Evolutionary conservation across 2,888 invertebrate species (phyloP).

Genomic region (Lycocerus yunnanus): DNA sequence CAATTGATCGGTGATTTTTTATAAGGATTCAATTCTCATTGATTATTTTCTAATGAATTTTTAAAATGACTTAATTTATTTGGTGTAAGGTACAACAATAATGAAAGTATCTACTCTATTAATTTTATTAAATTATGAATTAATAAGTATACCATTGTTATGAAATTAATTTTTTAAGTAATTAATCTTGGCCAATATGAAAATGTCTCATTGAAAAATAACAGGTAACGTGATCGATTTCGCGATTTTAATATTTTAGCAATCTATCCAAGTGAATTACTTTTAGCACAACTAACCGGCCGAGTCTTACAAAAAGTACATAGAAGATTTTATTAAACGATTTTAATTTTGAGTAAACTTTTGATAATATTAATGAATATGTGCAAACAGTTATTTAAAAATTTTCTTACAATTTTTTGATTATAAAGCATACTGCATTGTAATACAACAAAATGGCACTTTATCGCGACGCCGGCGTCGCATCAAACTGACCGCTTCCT

Average conservation of each 20-base stretch:
- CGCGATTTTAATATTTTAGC: not conserved
- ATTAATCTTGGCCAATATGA: not conserved
- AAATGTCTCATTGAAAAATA: too few species aligned
- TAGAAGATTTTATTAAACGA: not conserved
- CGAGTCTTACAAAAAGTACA: not conserved
- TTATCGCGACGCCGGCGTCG: constrained; percentile 25
- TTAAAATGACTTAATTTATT: not conserved
- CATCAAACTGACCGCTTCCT: constrained; percentile 19
- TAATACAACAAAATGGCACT: constrained; percentile 10
- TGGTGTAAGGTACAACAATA: not conserved
- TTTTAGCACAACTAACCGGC: not conserved
- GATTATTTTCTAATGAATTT: too few species aligned
- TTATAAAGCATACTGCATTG: constrained; percentile 2
- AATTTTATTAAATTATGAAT: not conserved
- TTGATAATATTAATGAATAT: not conserved
- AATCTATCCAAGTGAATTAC: not conserved
- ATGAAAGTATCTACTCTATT: not conserved
- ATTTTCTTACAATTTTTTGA: not conserved
- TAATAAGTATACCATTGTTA: not conserved
- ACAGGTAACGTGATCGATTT: not conserved
- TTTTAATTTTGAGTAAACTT: not conserved
- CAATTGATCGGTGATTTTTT: not conserved
- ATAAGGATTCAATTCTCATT: not conserved
- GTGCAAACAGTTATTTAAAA: not conserved
- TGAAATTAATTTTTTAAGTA: not conserved